These are phyloP conservation scores for Semicossyphus pulcher DNA, from an alignment of 2,113 vertebrate genomes.

Conservation along the genomic window DNA sequence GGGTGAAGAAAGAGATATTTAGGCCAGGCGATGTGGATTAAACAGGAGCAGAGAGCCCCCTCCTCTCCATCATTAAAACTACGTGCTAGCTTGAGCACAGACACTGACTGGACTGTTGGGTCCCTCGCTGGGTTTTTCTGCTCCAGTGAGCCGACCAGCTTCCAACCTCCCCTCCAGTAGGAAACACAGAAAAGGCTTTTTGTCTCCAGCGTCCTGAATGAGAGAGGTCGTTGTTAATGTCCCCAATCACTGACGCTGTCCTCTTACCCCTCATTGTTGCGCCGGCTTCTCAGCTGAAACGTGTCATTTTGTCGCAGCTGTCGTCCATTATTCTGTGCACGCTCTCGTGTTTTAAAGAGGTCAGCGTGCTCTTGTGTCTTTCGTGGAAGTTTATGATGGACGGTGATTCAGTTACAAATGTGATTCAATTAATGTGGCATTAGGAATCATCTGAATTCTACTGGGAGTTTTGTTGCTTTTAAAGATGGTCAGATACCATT, in stretches of 20 bases:
- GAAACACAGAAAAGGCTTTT: conserved; percentile 58
- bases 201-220: conserved; percentile 57
- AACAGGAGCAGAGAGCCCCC: conserved; percentile 29
- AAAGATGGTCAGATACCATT: too few species aligned
- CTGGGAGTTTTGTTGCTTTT: too few species aligned
- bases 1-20: conserved; percentile 24
- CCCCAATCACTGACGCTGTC: conserved; percentile 34
- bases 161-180: conserved; percentile 58
- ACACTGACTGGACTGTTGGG: conserved; percentile 63
- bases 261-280: conserved; percentile 20
- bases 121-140: conserved; percentile 50
- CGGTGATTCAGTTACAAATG: too few species aligned
- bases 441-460: background rate
- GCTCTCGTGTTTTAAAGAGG: conserved; percentile 14
- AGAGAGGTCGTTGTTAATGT: conserved; percentile 44
- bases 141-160: conserved; percentile 65
- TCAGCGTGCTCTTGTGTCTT: background rate
- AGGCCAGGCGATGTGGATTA: conserved; percentile 35
- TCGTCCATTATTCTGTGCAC: background rate
- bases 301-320: background rate
- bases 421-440: too few species aligned
- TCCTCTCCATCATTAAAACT: conserved; percentile 66
- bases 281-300: conserved; percentile 28
- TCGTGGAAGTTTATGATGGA: background rate
- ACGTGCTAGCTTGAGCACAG: conserved; percentile 61